Percentiles rank a stretch among this genome's conserved stretches.
Conservation (phyloP, 2,797 vertebrate species). For the Hephaestus fuliginosus region DNA sequence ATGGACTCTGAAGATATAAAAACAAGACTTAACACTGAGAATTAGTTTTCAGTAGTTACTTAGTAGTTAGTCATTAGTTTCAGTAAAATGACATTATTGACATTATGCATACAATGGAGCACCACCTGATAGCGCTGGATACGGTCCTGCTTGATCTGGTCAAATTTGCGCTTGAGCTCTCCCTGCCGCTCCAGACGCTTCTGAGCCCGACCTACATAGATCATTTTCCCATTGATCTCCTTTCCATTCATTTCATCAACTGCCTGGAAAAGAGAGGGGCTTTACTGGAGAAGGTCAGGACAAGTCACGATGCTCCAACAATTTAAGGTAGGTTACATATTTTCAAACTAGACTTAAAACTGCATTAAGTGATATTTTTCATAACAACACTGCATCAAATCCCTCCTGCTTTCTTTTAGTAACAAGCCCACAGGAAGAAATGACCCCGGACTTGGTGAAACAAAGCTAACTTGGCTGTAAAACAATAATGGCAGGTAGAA, state of each 20-base stretch:
- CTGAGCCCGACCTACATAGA: slow-evolving; percentile 96
- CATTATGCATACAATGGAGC: not conserved
- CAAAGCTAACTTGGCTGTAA: not conserved
- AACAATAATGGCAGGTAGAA: not conserved
- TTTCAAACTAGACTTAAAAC: not conserved
- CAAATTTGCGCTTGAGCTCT: slow-evolving; percentile 95
- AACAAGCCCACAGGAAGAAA: not conserved
- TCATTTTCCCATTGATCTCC: slow-evolving; percentile 89
- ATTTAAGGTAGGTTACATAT: not conserved
- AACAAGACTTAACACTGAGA: not conserved
- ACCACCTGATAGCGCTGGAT: slow-evolving; percentile 94
- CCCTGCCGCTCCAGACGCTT: slow-evolving; percentile 95
- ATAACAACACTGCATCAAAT: not conserved
- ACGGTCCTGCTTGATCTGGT: slow-evolving; percentile 95
- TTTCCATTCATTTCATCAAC: slow-evolving; percentile 96
- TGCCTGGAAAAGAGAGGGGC: slow-evolving; percentile 82
- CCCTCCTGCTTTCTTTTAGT: not conserved
- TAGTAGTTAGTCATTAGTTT: not conserved
- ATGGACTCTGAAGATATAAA: not conserved
- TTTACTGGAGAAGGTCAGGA: not conserved
- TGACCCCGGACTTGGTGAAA: not conserved
- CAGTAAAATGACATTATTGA: not conserved
- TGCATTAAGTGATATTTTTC: not conserved
- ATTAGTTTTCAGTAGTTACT: not conserved
- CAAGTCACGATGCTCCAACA: not conserved